A percentile compares a stretch with the other conserved stretches of the same genome.
Evolutionary conservation across 1,140 invertebrate species (phyloP).

Genomic region (Andrena cerasifolii): DNA sequence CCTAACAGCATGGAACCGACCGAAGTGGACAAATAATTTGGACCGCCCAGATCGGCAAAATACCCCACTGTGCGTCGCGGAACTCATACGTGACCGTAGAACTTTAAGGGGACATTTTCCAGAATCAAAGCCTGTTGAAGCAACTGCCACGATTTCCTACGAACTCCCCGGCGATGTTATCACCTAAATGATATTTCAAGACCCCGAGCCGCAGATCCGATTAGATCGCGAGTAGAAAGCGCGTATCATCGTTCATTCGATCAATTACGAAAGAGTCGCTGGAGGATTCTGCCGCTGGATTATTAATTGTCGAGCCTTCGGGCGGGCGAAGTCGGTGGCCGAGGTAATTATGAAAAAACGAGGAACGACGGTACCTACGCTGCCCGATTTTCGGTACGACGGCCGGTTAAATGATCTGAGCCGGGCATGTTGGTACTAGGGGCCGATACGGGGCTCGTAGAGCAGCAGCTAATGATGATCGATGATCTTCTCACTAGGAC

Average conservation of each 20-base stretch:
- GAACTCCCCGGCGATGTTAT: no score
- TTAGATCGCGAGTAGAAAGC: neutral
- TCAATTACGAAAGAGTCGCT: neutral
- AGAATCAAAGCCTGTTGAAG: no score
- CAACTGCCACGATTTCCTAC: no score
- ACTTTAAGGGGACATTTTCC: no score
- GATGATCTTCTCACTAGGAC: slow-evolving; percentile 66
- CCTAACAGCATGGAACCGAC: no score
- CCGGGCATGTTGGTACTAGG: neutral
- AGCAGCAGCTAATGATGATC: slow-evolving; percentile 70
- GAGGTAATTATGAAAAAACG: neutral
- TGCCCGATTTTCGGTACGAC: slow-evolving; percentile 23
- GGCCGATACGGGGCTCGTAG: neutral
- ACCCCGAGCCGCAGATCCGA: neutral
- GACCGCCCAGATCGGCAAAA: no score
- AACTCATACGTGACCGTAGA: no score
- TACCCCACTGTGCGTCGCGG: no score
- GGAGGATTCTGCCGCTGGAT: neutral
- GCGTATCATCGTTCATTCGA: neutral
- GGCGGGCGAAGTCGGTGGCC: neutral
- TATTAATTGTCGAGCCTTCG: neutral
- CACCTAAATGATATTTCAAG: no score
- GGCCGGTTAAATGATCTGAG: slow-evolving; percentile 27
- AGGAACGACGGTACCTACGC: neutral
- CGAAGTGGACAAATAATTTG: no score